Base-by-base conservation (phyloP, 2,888 invertebrate genomes). In the Agrochola lychnidis region DNA sequence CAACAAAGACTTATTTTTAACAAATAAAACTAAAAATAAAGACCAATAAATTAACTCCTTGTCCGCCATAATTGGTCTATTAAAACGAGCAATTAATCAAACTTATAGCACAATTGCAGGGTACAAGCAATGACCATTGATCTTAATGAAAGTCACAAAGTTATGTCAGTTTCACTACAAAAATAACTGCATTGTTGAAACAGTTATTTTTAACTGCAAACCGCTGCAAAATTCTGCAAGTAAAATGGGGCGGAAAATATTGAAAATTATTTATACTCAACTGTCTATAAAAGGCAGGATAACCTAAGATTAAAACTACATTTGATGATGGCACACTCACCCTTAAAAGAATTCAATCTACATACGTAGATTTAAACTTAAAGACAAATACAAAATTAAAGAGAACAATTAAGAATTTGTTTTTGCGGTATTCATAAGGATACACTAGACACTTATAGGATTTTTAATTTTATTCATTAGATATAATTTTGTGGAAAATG, bases 71-170 rank as follows among this genome's bases (percentile, higher is more conserved):
- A 93, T 92, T 90, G 89, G 87, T 91, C 91, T 90, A 93, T 93
- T 93, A 93, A 91, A 88, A 91, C 87, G 82, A 85, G 83, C 90
- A 89, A 93, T 94, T 94, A 93, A 94, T 94, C 93, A 93, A 93
- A 89, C 79, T 83, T 72, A 76, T 84, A 79, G 76, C 67, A 71
- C 84, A 85, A 84, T 75, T 83, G 75, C 72, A 40, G 80, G 40
- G 59, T 67, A 74, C 72, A 73, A 76, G 71, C 76, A 81, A 81
- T 76, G 70, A 81, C 68, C 88, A 83, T 89, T 79, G 76, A 78
- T 89, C 83, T 84, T 81, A 87, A 89, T 88, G 63, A 68, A 83
- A 73, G 63, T 75, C 66, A 68, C 51, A 45, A 42, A 78, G 79
- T 84, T 80, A 82, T 81, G 76, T 71, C 73, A 73, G 80, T 84